Conservation (phyloP, 2,797 vertebrate species). For the Streptopelia turtur region DNA sequence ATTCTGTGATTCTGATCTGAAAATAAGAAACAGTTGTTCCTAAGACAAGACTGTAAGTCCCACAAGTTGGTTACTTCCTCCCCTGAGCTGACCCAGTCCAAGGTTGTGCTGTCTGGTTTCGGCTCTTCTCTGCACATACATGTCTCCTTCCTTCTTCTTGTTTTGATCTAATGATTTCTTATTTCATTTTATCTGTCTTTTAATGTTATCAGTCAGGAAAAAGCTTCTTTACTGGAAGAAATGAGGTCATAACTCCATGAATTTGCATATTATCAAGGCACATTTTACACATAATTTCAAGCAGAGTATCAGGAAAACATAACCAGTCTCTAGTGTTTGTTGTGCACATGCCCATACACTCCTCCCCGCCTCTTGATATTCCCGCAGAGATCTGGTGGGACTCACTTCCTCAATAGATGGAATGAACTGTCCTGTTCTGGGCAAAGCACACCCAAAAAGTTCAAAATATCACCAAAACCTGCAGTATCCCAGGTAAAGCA, state of each 20-base stretch:
- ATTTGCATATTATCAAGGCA: neutral
- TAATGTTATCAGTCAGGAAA: neutral
- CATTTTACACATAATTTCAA: rapidly evolving
- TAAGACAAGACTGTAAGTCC: neutral
- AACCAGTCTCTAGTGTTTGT: neutral
- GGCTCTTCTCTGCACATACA: neutral
- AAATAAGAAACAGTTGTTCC: neutral
- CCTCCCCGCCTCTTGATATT: rapidly evolving
- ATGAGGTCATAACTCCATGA: rapidly evolving
- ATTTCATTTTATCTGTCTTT: too few species aligned
- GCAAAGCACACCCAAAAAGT: neutral
- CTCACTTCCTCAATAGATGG: rapidly evolving
- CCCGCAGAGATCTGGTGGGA: neutral
- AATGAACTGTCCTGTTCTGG: neutral
- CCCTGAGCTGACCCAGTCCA: neutral
- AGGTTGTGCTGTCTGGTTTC: neutral
- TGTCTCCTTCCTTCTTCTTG: neutral
- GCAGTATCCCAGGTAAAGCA: neutral
- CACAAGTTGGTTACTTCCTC: neutral
- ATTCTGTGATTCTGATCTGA: neutral
- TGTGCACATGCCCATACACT: neutral
- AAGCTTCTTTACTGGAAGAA: neutral
- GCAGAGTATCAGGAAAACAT: neutral
- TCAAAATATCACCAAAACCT: neutral
- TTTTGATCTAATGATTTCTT: neutral